Evolutionary conservation across 2,888 invertebrate genomes (phyloP).

Genomic region (Bibio marci): DNA sequence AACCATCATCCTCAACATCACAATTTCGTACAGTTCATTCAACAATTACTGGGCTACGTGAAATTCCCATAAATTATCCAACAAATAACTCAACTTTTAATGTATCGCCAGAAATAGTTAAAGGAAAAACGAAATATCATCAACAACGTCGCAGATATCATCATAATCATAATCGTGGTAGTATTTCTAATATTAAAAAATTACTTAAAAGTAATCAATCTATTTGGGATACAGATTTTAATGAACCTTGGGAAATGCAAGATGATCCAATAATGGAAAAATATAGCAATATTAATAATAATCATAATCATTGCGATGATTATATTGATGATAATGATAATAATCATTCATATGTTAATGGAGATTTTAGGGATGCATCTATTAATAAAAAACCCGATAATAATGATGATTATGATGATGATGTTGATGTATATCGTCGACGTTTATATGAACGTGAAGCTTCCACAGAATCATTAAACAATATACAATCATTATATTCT

Average conservation of each 20-base stretch:
- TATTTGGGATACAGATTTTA: slow-evolving; percentile 24
- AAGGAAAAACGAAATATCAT: slow-evolving; percentile 15
- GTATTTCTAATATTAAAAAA: slow-evolving; percentile 13
- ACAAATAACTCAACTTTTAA: too few relatives aligned
- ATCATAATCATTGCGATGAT: slow-evolving; percentile 19
- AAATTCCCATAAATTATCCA: too few relatives aligned
- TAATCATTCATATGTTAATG: neutral
- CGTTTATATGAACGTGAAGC: slow-evolving; percentile 15
- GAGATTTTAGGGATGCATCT: too few relatives aligned
- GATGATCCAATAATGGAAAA: slow-evolving; percentile 22
- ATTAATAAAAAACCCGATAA: too few relatives aligned
- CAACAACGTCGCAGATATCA: neutral
- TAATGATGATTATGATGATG: neutral
- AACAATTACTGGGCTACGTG: too few relatives aligned
- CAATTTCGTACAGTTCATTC: too few relatives aligned
- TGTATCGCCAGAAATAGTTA: too few relatives aligned
- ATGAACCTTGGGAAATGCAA: slow-evolving; percentile 25
- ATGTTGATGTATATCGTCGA: slow-evolving; percentile 5
- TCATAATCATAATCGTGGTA: slow-evolving; percentile 12
- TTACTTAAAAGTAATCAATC: slow-evolving; percentile 14
- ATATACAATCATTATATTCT: too few relatives aligned
- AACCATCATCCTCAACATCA: too few relatives aligned
- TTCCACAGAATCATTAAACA: slow-evolving; percentile 10
- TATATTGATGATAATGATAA: too few relatives aligned
- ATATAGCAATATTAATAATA: too few relatives aligned